These are phyloP conservation scores for Ammospiza caudacuta DNA, from an alignment of 2,113 vertebrate species.

Conservation along the genomic window DNA sequence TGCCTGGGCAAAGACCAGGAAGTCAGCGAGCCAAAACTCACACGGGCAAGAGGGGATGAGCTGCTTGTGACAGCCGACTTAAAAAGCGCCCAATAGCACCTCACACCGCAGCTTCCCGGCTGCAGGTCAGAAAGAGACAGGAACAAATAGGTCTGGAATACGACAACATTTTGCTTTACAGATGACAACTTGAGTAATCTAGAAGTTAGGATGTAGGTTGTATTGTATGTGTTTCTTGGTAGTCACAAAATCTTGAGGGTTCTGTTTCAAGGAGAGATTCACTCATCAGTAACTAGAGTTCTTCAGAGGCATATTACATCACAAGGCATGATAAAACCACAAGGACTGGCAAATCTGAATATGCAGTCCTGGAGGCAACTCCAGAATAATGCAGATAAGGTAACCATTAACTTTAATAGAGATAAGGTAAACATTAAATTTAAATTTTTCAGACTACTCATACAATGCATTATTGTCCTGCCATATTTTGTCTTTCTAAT, in stretches of 20 bases:
- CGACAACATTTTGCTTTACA: not conserved
- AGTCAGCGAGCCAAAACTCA: not conserved
- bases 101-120: fast-evolving
- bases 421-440: not conserved
- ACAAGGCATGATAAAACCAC: not conserved
- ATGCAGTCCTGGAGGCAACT: not conserved
- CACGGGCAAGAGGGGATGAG: not conserved
- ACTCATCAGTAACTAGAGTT: not conserved
- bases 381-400: not conserved
- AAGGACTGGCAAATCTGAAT: not conserved
- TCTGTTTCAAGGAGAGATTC: not conserved
- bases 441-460: not conserved
- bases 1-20: not conserved
- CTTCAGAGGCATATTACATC: not conserved
- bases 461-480: not conserved
- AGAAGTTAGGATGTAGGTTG: not conserved
- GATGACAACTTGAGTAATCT: not conserved
- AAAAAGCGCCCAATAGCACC: fast-evolving
- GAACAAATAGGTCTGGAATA: not conserved
- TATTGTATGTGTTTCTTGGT: not conserved
- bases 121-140: not conserved
- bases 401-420: not conserved
- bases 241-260: not conserved
- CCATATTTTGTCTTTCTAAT: not conserved
- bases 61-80: not conserved